Conservation (phyloP, 2,888 invertebrate species). For the Drosophila formosana region DNA sequence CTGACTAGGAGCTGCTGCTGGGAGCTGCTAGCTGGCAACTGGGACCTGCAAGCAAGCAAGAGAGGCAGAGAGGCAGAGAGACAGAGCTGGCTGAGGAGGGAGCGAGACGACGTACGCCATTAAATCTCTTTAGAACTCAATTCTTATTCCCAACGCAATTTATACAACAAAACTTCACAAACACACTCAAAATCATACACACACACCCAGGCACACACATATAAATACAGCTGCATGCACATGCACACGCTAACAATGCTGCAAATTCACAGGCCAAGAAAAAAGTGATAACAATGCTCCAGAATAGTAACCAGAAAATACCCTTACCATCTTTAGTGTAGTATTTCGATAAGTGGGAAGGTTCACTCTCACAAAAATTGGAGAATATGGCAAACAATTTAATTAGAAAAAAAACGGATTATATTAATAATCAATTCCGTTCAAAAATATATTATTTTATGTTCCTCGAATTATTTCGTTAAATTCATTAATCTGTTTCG, state of each 20-base stretch:
- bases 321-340: slow-evolving; percentile 20
- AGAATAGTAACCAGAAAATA: slow-evolving; percentile 22
- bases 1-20: slow-evolving; percentile 29
- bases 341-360: no score
- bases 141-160: slow-evolving; percentile 84
- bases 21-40: slow-evolving; percentile 16
- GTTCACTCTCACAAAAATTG: no score
- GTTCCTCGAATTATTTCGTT: no score
- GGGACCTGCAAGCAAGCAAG: slow-evolving; percentile 12
- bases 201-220: slow-evolving; percentile 32
- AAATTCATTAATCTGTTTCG: no score
- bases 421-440: no score
- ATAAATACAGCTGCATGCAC: slow-evolving; percentile 9
- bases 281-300: slow-evolving; percentile 14
- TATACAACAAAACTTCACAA: slow-evolving; percentile 79
- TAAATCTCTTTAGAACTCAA: slow-evolving; percentile 83
- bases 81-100: slow-evolving; percentile 9
- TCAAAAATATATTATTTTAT: no score
- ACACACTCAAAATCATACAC: slow-evolving; percentile 33
- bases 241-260: slow-evolving; percentile 47
- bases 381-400: no score
- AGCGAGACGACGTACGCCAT: slow-evolving; percentile 70
- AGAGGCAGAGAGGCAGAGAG: not conserved
- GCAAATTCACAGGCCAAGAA: slow-evolving; percentile 50
- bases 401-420: no score